Base-by-base conservation (phyloP, 2,888 invertebrate species). In the Zhuqinia jingwanae region DNA sequence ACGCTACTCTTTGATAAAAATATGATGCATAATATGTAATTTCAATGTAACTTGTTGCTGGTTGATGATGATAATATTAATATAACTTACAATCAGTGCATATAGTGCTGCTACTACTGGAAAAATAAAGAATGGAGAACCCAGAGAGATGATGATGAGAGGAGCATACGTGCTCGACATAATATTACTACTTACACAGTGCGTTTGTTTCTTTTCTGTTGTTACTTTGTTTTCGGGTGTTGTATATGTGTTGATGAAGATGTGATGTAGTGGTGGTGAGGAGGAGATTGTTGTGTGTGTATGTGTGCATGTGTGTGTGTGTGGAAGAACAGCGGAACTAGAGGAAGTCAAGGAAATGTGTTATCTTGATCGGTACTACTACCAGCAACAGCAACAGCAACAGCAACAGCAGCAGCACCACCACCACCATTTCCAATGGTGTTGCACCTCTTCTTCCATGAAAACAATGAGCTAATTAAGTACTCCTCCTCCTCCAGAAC, bases 341-440 rank as follows among this genome's bases (percentile, higher is more conserved):
- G 70, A 84, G 84, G 84, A 84, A 84, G 78, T 78, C 53, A 83
- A 83, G 84, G 77, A 84, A 84, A 77, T 84, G 84, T 84, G 84
- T 84, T 84, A 84, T 84, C 84, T 42, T 47, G 8, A 60, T 47
- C 68, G 50, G 36, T n/a, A 50, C 50, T 36, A 45, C 78, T 25
- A 13, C 6, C 60, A 63, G 10, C 68, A 27, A 20, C 63, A 45
- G 15, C 36, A 53, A n/a, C 70, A 75, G 6, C 36, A 53, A 17
- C 53, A 53, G n/a, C 42, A 17, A 17, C 58, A 60, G 3, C 65
- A 25, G 10, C 58, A 36, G 10, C 53, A 47, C 13, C 68, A 73
- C 0, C 53, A 53, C n/a, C 53, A 58, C 58, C 76, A 76, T 36
- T 76, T 6, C 30, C 6, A 45, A 15, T 76, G 76, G 76, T 17